Conservation (phyloP, 2,797 vertebrate genomes). For the Sebastes flavidus region DNA sequence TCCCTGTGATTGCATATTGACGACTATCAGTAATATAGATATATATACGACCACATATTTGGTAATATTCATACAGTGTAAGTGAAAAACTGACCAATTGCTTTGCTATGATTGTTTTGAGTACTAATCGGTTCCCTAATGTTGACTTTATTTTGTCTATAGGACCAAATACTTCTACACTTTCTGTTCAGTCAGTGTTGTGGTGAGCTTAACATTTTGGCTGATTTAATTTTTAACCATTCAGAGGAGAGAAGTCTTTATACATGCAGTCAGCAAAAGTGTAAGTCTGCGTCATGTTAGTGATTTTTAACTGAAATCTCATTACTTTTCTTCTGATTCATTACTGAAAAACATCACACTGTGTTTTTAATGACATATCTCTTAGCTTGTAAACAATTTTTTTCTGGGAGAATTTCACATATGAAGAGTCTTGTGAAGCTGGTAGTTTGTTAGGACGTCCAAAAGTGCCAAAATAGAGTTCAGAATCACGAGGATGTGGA, state of each 20-base stretch:
- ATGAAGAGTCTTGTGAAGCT: slow-evolving; percentile 22
- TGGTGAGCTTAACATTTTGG: slow-evolving; percentile 59
- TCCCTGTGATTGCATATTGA: slow-evolving; percentile 55
- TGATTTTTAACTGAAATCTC: slow-evolving; percentile 31
- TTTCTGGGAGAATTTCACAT: slow-evolving; percentile 19
- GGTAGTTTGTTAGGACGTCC: slow-evolving; percentile 44
- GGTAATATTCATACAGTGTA: slow-evolving; percentile 60
- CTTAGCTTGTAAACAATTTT: slow-evolving; percentile 26
- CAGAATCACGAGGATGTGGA: slow-evolving; percentile 21
- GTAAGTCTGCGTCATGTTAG: slow-evolving; percentile 12
- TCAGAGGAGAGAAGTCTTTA: slow-evolving; percentile 29
- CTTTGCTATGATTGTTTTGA: slow-evolving; percentile 68
- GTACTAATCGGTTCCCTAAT: slow-evolving; percentile 57
- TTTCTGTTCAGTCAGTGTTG: slow-evolving; percentile 68
- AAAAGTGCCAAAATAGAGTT: slow-evolving; percentile 73
- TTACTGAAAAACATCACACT: slow-evolving; percentile 46
- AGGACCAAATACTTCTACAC: slow-evolving; percentile 62
- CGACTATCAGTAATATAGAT: slow-evolving; percentile 54
- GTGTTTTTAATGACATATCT: slow-evolving; percentile 54
- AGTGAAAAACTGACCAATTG: slow-evolving; percentile 65
- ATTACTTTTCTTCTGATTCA: slow-evolving; percentile 20
- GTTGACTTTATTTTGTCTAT: slow-evolving; percentile 64
- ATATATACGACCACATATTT: slow-evolving; percentile 66
- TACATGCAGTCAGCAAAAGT: slow-evolving; percentile 19
- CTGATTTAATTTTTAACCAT: slow-evolving; percentile 39